A percentile compares a stretch with the other conserved stretches of the same genome.
Conservation (phyloP, 1,140 invertebrate species). For the Lucilia sericata region DNA sequence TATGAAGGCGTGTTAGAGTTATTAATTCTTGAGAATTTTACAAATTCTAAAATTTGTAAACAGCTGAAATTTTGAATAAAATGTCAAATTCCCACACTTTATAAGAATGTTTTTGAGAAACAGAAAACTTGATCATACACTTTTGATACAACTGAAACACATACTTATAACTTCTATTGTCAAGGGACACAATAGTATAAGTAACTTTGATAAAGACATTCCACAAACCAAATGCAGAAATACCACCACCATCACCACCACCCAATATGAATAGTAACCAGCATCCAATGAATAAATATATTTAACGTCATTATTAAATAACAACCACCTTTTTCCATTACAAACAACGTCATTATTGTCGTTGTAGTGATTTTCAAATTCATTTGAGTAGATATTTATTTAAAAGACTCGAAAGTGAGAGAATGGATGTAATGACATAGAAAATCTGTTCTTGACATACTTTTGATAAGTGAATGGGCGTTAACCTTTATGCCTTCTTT, state of each 20-base stretch:
- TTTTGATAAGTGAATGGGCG: conserved; percentile 44
- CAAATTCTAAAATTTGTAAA: background rate
- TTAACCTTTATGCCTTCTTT: conserved; percentile 34
- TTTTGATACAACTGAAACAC: too few species aligned
- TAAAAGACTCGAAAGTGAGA: background rate
- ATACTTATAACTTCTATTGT: too few species aligned
- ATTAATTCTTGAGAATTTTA: too few species aligned
- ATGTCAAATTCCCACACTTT: conserved; percentile 10
- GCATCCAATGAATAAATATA: background rate
- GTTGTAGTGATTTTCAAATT: background rate
- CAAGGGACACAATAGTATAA: too few species aligned
- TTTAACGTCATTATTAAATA: conserved; percentile 17
- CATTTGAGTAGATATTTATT: background rate
- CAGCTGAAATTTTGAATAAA: background rate
- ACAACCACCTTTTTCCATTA: conserved; percentile 1
- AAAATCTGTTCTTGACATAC: conserved; percentile 44
- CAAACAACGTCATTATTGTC: background rate
- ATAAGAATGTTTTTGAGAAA: background rate
- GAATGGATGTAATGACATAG: conserved; percentile 35
- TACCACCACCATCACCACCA: background rate
- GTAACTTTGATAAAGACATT: too few species aligned
- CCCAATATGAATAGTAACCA: background rate
- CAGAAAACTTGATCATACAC: background rate
- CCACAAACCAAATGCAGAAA: too few species aligned
- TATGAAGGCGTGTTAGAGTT: too few species aligned